Evolutionary conservation across 2,797 vertebrate species (phyloP).

Genomic region (Sciurus carolinensis): DNA sequence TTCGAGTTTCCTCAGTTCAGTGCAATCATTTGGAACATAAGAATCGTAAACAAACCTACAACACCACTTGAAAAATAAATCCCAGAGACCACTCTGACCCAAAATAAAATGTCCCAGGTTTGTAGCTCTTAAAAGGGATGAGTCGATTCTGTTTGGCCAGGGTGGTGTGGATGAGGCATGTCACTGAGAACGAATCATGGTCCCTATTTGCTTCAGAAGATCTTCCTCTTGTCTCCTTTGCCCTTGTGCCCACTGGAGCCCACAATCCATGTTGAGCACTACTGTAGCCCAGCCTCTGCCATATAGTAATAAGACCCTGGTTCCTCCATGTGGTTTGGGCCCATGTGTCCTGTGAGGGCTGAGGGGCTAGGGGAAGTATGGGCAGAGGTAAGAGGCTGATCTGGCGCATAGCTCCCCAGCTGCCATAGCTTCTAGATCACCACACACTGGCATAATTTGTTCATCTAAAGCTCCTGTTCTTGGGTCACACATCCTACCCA

Average conservation of each 20-base stretch:
- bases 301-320: not conserved
- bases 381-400: not conserved
- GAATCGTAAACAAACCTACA: not conserved
- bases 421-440: not conserved
- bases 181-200: not conserved
- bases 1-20: not conserved
- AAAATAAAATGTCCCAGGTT: not conserved
- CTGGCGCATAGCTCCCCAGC: not conserved
- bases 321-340: not conserved
- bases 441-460: no score
- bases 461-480: not conserved
- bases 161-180: not conserved
- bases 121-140: not conserved
- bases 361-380: not conserved
- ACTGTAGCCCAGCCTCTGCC: not conserved
- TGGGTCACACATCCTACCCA: no score
- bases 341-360: not conserved
- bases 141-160: not conserved
- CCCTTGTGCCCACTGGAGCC: not conserved
- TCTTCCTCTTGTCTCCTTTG: not conserved
- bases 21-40: fast-evolving
- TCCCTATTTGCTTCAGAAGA: not conserved
- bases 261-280: fast-evolving
- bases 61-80: not conserved
- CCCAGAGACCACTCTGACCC: not conserved